Conservation (phyloP, 2,888 invertebrate species). For the Abrostola tripartita region DNA sequence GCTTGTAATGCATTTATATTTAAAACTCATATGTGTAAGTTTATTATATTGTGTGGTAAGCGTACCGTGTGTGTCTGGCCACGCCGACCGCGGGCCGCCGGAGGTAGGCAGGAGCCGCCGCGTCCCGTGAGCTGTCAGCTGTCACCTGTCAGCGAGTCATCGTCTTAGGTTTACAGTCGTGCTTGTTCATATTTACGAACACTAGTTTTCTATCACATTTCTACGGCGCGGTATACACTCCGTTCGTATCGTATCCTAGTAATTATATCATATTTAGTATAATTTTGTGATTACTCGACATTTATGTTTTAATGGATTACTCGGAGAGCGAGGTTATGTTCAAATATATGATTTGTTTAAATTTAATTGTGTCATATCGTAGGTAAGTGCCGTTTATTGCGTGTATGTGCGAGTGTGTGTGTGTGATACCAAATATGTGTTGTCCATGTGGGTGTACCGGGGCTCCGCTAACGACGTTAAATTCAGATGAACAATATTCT, state of each 20-base stretch:
- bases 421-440: conserved; percentile 48
- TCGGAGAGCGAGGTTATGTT: conserved; percentile 59
- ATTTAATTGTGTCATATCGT: conserved; percentile 58
- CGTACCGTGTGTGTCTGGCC: too few species aligned
- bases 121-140: not conserved
- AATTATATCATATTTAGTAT: conserved; percentile 64
- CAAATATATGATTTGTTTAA: conserved; percentile 62
- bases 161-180: conserved; percentile 2
- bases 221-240: conserved; percentile 11
- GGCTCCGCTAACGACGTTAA: not conserved
- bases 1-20: conserved; percentile 82
- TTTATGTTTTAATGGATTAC: conserved; percentile 71
- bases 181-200: conserved; percentile 38
- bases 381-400: conserved; percentile 44
- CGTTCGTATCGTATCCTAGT: conserved; percentile 33
- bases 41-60: conserved; percentile 32
- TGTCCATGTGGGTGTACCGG: conserved; percentile 8
- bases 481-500: too few species aligned
- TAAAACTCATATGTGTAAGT: conserved; percentile 47
- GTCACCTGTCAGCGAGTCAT: too few species aligned
- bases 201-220: conserved; percentile 26
- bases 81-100: too few species aligned
- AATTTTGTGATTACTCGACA: conserved; percentile 55
- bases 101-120: not conserved
- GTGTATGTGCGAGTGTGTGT: conserved; percentile 42